phyloP scores from a whole-genome alignment of 2,888 invertebrate species.

The Taphrorychus bicolor region DNA sequence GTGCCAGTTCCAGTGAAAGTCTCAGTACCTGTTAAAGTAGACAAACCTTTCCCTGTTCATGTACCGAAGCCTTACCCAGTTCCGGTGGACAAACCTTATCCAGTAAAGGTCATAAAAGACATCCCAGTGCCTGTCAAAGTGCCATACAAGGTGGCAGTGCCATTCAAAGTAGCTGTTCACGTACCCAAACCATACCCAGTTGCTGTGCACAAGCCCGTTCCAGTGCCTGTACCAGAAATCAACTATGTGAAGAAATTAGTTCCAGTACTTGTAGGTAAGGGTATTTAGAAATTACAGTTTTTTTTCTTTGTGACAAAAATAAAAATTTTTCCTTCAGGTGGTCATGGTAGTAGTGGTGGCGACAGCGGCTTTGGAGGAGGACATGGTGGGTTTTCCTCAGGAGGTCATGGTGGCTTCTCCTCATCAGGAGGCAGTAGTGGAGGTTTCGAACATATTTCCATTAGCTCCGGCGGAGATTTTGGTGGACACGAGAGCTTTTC shows the following conservation, averaged over 20 bases:
- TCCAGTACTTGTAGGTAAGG: conserved; percentile 54
- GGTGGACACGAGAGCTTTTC: conserved; percentile 41
- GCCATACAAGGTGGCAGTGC: conserved; percentile 51
- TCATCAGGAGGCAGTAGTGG: conserved; percentile 37
- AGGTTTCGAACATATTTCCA: conserved; percentile 42
- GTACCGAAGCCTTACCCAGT: conserved; percentile 62
- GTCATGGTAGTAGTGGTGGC: conserved; percentile 44
- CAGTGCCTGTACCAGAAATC: conserved; percentile 60
- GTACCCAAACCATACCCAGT: conserved; percentile 52
- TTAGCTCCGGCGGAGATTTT: conserved; percentile 41
- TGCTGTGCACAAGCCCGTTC: conserved; percentile 60
- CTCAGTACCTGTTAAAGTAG: conserved; percentile 61
- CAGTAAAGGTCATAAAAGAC: conserved; percentile 63
- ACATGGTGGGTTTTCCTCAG: conserved; percentile 35
- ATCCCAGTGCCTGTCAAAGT: conserved; percentile 56
- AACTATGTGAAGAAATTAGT: conserved; percentile 64
- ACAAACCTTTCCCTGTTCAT: conserved; percentile 69
- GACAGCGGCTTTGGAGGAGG: conserved; percentile 44
- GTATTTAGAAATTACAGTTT: neutral
- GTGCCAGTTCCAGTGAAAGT: conserved; percentile 67
- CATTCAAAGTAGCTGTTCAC: conserved; percentile 51
- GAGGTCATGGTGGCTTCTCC: conserved; percentile 21
- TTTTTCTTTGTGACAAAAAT: too few relatives aligned
- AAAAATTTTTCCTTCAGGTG: conserved; percentile 13
- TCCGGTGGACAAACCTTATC: conserved; percentile 65